Percentiles rank a stretch among this genome's conserved stretches.
Conservation (phyloP, 2,888 invertebrate species). For the Monoplex corrugatus region DNA sequence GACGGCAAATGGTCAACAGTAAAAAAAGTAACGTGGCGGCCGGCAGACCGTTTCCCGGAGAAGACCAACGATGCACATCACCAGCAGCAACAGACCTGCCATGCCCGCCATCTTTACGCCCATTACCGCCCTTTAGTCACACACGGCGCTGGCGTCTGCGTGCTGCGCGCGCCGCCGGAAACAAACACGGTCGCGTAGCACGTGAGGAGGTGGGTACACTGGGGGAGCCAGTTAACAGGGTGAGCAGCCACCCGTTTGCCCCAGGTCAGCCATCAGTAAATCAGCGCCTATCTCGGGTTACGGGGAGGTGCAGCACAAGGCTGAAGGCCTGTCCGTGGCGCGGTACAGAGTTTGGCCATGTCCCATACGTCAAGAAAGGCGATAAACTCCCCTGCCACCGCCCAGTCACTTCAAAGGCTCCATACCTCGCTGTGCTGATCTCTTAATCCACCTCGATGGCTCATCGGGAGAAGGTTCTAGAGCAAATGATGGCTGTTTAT, state of each 20-base stretch:
- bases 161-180: constrained; percentile 45
- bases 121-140: constrained; percentile 33
- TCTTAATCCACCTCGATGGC: constrained; percentile 27
- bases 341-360: constrained; percentile 41
- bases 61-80: not conserved
- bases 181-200: constrained; percentile 44
- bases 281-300: constrained; percentile 32
- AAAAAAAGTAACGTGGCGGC: not conserved
- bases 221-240: not conserved
- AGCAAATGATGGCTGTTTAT: constrained; percentile 36
- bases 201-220: not conserved
- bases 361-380: constrained; percentile 35
- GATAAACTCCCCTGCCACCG: constrained; percentile 29
- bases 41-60: constrained; percentile 28
- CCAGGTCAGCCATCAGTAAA: no score
- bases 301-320: constrained; percentile 12
- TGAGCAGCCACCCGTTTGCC: not conserved
- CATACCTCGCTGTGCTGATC: not conserved
- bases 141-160: constrained; percentile 3
- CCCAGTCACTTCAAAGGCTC: constrained; percentile 31
- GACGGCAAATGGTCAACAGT: not conserved
- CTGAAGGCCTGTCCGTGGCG: not conserved
- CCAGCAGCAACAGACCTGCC: not conserved
- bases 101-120: not conserved
- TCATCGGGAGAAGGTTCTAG: constrained; percentile 11